Percentiles rank a stretch among this genome's conserved stretches.
phyloP scores from a whole-genome alignment of 2,797 vertebrate species.

The Amazona ochrocephala region DNA sequence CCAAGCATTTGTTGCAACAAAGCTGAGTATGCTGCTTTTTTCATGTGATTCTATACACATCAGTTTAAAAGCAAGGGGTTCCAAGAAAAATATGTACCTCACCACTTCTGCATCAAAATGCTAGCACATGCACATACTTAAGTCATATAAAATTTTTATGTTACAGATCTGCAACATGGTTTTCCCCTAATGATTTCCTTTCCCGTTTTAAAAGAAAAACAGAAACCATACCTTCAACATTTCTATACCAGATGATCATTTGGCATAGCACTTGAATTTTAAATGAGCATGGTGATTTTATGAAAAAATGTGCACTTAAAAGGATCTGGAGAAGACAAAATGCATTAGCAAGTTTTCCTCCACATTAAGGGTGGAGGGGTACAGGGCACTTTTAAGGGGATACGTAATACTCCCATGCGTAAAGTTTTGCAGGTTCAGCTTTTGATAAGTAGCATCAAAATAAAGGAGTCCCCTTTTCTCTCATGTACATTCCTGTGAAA shows the following conservation, averaged over 20 bases:
- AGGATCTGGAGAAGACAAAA: background rate
- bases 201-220: background rate
- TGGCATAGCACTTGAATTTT: background rate
- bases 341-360: background rate
- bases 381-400: background rate
- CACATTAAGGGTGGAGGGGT: background rate
- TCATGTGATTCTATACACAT: background rate
- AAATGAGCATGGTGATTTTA: background rate
- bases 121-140: background rate
- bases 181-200: background rate
- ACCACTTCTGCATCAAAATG: background rate
- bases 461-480: background rate
- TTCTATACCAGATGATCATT: background rate
- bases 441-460: background rate
- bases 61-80: background rate
- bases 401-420: background rate
- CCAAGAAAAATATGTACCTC: background rate
- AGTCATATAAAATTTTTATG: background rate
- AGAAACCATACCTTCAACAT: background rate
- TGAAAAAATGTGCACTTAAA: background rate
- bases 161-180: background rate
- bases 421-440: background rate
- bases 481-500: background rate
- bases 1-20: background rate
- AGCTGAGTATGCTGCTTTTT: background rate